phyloP scores from a whole-genome alignment of 2,113 vertebrate genomes.

The Baryphthengus martii region DNA sequence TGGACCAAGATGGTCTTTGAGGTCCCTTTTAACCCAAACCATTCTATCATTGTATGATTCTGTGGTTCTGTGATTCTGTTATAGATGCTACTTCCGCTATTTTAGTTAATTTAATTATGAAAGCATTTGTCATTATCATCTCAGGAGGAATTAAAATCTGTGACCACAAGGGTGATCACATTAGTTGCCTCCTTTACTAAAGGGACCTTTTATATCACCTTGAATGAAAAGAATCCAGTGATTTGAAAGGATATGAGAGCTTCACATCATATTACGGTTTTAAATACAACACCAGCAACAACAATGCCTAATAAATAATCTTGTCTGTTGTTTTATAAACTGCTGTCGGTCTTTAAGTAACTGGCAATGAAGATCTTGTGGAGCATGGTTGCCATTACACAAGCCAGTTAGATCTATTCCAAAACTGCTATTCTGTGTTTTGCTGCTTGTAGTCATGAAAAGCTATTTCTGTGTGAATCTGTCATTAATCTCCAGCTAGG shows the following conservation, averaged over 20 bases:
- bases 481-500: slow-evolving; percentile 73
- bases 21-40: too few species aligned
- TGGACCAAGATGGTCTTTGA: too few species aligned
- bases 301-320: background rate
- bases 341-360: background rate
- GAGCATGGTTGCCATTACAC: slow-evolving; percentile 55
- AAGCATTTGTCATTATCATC: background rate
- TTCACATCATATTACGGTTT: background rate
- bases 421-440: slow-evolving; percentile 53
- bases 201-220: background rate
- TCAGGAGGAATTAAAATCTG: background rate
- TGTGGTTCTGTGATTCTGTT: background rate
- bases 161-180: background rate
- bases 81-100: background rate
- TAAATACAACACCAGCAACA: background rate
- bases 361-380: background rate
- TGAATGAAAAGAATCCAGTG: background rate
- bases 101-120: background rate
- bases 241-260: background rate
- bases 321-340: background rate
- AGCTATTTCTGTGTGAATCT: slow-evolving; percentile 47
- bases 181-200: background rate
- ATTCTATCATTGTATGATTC: too few species aligned
- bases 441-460: slow-evolving; percentile 51
- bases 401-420: slow-evolving; percentile 35